These are phyloP conservation scores for Forbesichthys papilliferus DNA, from an alignment of 2,113 vertebrate genomes.

Conservation along the genomic window DNA sequence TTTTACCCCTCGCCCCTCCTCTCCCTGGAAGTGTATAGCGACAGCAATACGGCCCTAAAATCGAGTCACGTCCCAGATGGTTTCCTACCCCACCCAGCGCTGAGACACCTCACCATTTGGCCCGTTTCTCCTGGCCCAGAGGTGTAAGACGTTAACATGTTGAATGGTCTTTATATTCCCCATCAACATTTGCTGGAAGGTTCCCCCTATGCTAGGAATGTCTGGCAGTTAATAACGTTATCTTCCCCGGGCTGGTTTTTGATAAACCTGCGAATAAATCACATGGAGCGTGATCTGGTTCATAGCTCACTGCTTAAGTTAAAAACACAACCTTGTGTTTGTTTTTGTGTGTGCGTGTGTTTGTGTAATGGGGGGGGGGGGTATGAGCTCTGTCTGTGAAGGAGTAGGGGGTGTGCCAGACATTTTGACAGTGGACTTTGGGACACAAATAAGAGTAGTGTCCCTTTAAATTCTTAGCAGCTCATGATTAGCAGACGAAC, in stretches of 20 bases:
- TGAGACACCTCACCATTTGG: slow-evolving; percentile 20
- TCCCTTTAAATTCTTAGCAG: too few species aligned
- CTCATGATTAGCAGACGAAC: too few species aligned
- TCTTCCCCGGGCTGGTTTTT: not conserved
- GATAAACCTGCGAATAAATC: not conserved
- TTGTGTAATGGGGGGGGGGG: too few species aligned
- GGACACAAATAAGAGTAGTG: too few species aligned
- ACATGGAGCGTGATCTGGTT: not conserved
- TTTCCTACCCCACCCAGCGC: not conserved
- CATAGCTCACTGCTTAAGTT: too few species aligned
- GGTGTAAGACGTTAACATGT: not conserved
- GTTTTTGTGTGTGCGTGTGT: too few species aligned
- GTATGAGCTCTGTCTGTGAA: too few species aligned
- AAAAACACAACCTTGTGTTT: too few species aligned
- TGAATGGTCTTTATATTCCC: not conserved
- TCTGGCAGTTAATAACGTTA: not conserved
- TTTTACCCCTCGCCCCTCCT: not conserved
- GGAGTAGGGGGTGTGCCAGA: too few species aligned
- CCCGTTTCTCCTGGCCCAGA: not conserved
- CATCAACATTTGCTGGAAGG: not conserved
- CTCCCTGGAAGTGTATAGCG: not conserved
- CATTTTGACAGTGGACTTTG: too few species aligned
- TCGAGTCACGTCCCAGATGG: not conserved
- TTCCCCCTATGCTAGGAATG: not conserved
- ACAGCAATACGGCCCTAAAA: not conserved